Base-by-base conservation (phyloP, 2,888 invertebrate genomes). In the Trachelus tabidus region DNA sequence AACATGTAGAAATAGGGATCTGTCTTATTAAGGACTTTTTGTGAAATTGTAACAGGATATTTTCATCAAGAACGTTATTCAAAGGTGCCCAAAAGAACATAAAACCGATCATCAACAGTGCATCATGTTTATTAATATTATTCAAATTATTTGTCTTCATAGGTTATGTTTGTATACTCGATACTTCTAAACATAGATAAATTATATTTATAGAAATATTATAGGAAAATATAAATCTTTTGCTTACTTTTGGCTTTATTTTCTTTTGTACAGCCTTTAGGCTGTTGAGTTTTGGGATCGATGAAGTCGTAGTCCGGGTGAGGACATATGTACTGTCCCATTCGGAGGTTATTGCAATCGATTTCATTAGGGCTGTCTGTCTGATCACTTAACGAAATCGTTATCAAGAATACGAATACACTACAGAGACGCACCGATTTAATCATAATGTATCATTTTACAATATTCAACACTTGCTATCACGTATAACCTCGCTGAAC, bases 261-360 rank as follows among this genome's bases (percentile, higher is more conserved):
- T 87, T 96, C 95, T 85, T 95, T 91, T 1, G 94, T 94, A 90
- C 98, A 98, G 79, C 96, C 97, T 83, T 92, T 92, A 56, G 96
- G 95, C 89, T 98, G 98, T 90, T 99, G 98, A 0, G 98, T 98
- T 87, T 95, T 94, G 0, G 95, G 94, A 91, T 98, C 98, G 86
- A 98, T 97, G 79, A 92, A 92, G 86, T 96, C 95, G 85, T 94
- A 94, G 81, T 93, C 93, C 11, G 97, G 96, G 92, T 97, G 95
- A 0, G 96, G 97, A 89, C 97, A 98, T 81, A 97, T 93, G 87
- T 94, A 97, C 87, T 97, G 97, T 0, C 97, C 97, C 93, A 96
- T 93, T 84, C 95, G 93, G 84, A 97, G 91, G 75, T 94, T 95
- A 87, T 92, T 95, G 89, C 97, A 97, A 88, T 96, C 95, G 40